These are phyloP conservation scores for Archaeoteleia sp. DNA, from an alignment of 2,888 invertebrate species.

Conservation along the genomic window DNA sequence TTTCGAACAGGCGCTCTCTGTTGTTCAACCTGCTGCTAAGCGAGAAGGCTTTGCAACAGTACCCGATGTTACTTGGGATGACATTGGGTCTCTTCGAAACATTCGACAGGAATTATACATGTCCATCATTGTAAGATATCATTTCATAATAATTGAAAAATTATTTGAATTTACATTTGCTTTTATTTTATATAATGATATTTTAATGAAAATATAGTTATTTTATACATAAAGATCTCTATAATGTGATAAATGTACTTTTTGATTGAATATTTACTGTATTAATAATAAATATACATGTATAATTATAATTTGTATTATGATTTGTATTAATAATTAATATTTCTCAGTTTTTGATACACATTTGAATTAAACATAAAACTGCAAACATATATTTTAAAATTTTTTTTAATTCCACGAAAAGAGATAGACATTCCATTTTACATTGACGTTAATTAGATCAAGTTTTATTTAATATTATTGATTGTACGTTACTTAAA, in stretches of 20 bases:
- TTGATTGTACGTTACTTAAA: neutral
- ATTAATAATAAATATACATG: too few relatives aligned
- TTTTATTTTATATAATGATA: neutral
- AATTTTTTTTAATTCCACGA: too few relatives aligned
- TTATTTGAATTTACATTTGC: constrained; percentile 1
- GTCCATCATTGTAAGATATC: constrained; percentile 84
- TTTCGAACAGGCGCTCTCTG: constrained; percentile 85
- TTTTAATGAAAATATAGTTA: neutral
- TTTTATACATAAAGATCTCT: neutral
- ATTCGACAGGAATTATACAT: constrained; percentile 93
- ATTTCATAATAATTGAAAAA: constrained; percentile 3
- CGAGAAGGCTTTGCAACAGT: constrained; percentile 98
- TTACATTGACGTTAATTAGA: too few relatives aligned
- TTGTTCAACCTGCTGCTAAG: constrained; percentile 94
- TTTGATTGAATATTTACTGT: too few relatives aligned
- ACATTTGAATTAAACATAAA: too few relatives aligned
- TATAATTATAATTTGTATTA: too few relatives aligned
- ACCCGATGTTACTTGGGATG: constrained; percentile 97
- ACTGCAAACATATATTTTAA: too few relatives aligned
- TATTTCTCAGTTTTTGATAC: too few relatives aligned
- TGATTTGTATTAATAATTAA: too few relatives aligned
- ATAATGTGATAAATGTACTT: too few relatives aligned
- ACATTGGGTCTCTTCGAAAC: constrained; percentile 92
- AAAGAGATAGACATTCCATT: too few relatives aligned
- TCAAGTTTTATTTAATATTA: too few relatives aligned